A percentile compares a stretch with the other conserved stretches of the same genome.
Conservation (phyloP, 2,888 invertebrate species). For the Pseudanteris insignis region DNA sequence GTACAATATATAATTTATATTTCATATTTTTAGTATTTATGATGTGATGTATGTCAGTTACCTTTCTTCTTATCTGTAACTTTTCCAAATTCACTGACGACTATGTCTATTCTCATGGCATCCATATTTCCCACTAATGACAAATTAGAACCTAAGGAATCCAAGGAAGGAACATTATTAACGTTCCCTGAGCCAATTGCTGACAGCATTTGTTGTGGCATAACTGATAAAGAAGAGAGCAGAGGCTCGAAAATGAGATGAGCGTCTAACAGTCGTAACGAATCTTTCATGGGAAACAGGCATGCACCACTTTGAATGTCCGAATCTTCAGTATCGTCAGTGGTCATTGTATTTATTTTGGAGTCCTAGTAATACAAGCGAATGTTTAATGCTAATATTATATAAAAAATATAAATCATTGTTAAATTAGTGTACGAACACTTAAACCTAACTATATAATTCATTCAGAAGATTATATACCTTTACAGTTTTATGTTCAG, state of each 20-base stretch:
- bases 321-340: conserved; percentile 64
- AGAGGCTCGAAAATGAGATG: conserved; percentile 94
- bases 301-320: conserved; percentile 70
- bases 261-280: conserved; percentile 86
- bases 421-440: too few species aligned
- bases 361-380: conserved; percentile 58
- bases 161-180: conserved; percentile 76
- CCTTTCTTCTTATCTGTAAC: conserved; percentile 72
- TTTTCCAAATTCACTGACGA: conserved; percentile 86
- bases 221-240: conserved; percentile 87
- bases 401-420: not conserved
- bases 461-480: conserved; percentile 48
- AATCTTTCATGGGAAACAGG: conserved; percentile 82
- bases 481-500: conserved; percentile 62
- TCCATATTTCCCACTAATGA: conserved; percentile 87
- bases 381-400: not conserved
- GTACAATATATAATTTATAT: too few species aligned
- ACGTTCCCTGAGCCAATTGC: conserved; percentile 67
- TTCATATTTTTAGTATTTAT: too few species aligned
- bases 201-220: conserved; percentile 84
- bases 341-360: conserved; percentile 66
- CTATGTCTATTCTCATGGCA: conserved; percentile 90
- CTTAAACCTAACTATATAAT: not conserved
- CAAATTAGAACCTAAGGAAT: conserved; percentile 88
- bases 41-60: too few species aligned